A percentile compares a stretch with the other conserved stretches of the same genome.
Evolutionary conservation across 2,797 vertebrate genomes (phyloP).

Genomic region (Oreonectes daqikongensis): DNA sequence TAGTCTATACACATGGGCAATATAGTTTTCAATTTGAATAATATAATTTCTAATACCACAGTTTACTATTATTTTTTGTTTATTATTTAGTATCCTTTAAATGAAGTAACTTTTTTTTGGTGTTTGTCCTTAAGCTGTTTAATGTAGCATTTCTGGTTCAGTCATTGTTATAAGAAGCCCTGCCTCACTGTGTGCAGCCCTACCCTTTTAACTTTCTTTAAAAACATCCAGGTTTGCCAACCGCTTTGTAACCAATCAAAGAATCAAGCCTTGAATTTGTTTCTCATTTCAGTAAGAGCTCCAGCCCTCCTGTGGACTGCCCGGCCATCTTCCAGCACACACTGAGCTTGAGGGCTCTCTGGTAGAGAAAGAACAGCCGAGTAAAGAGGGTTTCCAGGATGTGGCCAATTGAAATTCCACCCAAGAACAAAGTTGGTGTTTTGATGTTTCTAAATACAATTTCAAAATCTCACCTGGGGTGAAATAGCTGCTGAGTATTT

Average conservation of each 20-base stretch:
- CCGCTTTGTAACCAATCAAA: slow-evolving; percentile 30
- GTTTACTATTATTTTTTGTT: too few species aligned
- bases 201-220: not conserved
- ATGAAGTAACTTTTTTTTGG: too few species aligned
- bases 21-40: too few species aligned
- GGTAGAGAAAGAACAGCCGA: slow-evolving; percentile 12
- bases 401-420: slow-evolving; percentile 48
- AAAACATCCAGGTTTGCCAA: slow-evolving; percentile 24
- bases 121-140: not conserved
- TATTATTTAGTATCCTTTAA: too few species aligned
- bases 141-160: not conserved
- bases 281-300: slow-evolving; percentile 21
- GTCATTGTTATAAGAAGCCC: slow-evolving; percentile 3
- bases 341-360: slow-evolving; percentile 3
- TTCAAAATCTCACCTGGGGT: slow-evolving; percentile 22
- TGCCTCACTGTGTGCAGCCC: not conserved
- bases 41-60: too few species aligned
- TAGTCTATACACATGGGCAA: too few species aligned
- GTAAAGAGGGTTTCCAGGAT: slow-evolving; percentile 12
- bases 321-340: not conserved
- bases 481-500: slow-evolving; percentile 24
- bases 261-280: slow-evolving; percentile 13
- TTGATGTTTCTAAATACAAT: slow-evolving; percentile 35
- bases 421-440: slow-evolving; percentile 6
- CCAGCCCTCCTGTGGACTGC: not conserved